Base-by-base conservation (phyloP, 1,140 invertebrate species). In the Anoplolepis gracilipes region DNA sequence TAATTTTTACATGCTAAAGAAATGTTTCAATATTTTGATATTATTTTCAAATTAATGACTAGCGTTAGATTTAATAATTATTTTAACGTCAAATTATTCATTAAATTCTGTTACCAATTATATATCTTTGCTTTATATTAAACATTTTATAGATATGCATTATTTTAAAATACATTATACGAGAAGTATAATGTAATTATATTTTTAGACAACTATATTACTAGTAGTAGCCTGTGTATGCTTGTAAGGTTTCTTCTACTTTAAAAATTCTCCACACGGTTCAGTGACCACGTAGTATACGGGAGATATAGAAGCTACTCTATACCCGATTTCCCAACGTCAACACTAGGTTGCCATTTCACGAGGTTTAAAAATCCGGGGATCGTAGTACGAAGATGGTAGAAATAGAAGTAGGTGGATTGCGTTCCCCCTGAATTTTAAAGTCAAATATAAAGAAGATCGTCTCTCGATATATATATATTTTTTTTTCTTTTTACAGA, bases 221-320 rank as follows among this genome's bases (percentile, higher is more conserved):
- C 10, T 11, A 25, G 46, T 33, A n/a, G 36, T n/a, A 39, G 61
- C n/a, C n/a, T 30, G 39, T 30, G 46, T 33, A 13, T n/a, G 62
- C 22, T 49, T 39, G 30, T 81, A 72, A 81, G 78, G 78, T 73
- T 82, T 82, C 78, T 72, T 82, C 78, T 33, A 59, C 78, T 82
- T 82, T 73, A 82, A 72, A 82, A 82, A 82, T 82, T 82, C 67
- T 59, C 67, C 55, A 55, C 78, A 73, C 78, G 67, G 78, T 82
- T 82, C 78, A 82, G 53, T 82, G 78, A 82, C 78, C 78, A 82
- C 67, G 67, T 73, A 82, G 53, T 46, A 36, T 33, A 59, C 55
- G 36, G 25, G 65, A 82, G 67, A 82, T 82, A 73, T 82, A 82
- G 65, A 82, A 73, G 78, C 67, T 73, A 73, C 65, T 81, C 65